Evolutionary conservation across 1,140 invertebrate species (phyloP), one percentile per base, ranked within the genome.

Genomic region (Apocrypta bakeri): DNA sequence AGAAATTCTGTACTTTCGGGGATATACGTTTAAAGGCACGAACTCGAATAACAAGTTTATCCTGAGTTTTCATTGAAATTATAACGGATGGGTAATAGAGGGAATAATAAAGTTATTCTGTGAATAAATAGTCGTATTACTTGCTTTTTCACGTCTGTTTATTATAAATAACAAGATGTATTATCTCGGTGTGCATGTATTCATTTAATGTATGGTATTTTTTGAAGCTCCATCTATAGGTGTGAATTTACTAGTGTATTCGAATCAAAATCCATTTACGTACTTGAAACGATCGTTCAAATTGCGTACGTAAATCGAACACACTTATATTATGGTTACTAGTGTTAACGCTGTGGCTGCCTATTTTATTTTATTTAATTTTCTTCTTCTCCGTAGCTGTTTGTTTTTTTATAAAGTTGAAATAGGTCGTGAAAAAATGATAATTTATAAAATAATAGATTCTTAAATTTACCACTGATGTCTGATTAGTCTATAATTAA

Each of bases 131-230:
- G 21, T 17, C 3, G 9, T 1, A 17, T 17, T 11, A 17, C 9
- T 3, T 56, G 48, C 17, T 87, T 87, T 86, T 89, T 86, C 66
- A 85, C 75, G 83, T 85, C 76, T 71, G 78, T 92, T 92, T 92
- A 92, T 92, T 92, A 91, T 90, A 92, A 92, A 92, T 91, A 92
- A 91, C 90, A 92, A 90, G 87, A 90, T 91, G 89, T 90, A 91
- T 75, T 91, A 89, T 90, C 85, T 89, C 86, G 85, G 90, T 92
- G 91, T 89, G 90, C 88, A 92, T 79, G 90, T 91, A 86, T 90
- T 85, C 84, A 88, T 90, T 89, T 86, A 86, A 83, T 33, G 79
- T 81, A 79, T 85, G 84, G 71, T 86, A 83, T 87, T 82, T 17
- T 82, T n/a, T 84, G 81, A 85, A 84, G 85, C 83, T 85, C 74